These are phyloP conservation scores for Lasioglossum calceatum DNA, from an alignment of 2,888 invertebrate species.

Conservation along the genomic window DNA sequence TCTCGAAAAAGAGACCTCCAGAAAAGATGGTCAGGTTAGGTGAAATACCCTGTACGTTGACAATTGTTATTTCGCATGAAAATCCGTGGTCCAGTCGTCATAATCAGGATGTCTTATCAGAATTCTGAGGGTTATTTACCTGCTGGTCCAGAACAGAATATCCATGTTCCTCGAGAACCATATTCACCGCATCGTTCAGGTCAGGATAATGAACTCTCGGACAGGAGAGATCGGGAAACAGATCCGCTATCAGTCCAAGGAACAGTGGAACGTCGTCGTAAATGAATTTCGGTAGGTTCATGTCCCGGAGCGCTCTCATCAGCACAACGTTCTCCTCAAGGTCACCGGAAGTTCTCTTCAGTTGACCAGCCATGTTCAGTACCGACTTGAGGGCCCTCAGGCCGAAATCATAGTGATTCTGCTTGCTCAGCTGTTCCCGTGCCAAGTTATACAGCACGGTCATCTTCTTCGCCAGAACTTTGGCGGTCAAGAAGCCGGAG, in stretches of 20 bases:
- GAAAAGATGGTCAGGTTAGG: too few species aligned
- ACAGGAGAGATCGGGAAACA: constrained; percentile 96
- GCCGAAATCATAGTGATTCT: constrained; percentile 97
- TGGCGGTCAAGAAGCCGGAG: constrained; percentile 95
- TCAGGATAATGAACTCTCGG: constrained; percentile 95
- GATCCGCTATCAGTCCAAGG: constrained; percentile 93
- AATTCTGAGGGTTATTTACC: constrained; percentile 82
- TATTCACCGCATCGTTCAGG: constrained; percentile 92
- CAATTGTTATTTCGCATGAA: too few species aligned
- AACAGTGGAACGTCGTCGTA: constrained; percentile 96
- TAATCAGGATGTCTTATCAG: too few species aligned
- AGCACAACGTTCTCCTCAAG: constrained; percentile 94
- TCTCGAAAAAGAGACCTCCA: too few species aligned
- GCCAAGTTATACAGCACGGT: constrained; percentile 95
- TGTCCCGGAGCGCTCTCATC: constrained; percentile 95
- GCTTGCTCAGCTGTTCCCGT: constrained; percentile 94
- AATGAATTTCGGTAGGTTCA: constrained; percentile 97
- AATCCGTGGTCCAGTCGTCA: too few species aligned
- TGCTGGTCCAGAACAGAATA: constrained; percentile 90
- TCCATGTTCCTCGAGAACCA: constrained; percentile 88
- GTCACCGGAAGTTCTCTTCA: constrained; percentile 91
- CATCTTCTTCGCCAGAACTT: constrained; percentile 97
- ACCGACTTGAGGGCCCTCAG: constrained; percentile 96
- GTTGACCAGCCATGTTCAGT: constrained; percentile 95
- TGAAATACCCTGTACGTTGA: too few species aligned